Percentiles rank a stretch among this genome's conserved stretches.
These are phyloP conservation scores for Heteropelma amictum DNA, from an alignment of 2,888 invertebrate genomes.

Conservation along the genomic window DNA sequence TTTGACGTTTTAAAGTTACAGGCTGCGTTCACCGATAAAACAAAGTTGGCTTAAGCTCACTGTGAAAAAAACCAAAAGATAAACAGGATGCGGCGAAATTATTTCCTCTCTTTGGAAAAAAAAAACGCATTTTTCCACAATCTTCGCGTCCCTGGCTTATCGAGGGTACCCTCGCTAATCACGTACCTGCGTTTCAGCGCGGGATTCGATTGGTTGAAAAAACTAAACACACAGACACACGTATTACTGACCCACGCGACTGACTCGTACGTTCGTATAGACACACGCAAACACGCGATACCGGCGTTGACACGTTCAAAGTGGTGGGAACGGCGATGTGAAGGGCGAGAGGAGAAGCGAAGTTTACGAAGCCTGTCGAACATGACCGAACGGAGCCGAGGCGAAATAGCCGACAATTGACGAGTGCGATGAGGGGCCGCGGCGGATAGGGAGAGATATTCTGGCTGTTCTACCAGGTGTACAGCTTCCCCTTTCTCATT, in stretches of 20 bases:
- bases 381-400: constrained; percentile 65
- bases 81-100: not conserved
- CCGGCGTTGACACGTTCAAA: not conserved
- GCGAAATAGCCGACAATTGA: constrained; percentile 74
- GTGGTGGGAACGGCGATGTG: not conserved
- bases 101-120: not conserved
- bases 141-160: no score
- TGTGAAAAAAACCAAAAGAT: not conserved
- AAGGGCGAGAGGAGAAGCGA: constrained; percentile 39
- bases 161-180: constrained; percentile 4
- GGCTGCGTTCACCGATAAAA: no score
- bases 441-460: constrained; percentile 60
- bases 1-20: no score
- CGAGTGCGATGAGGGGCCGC: constrained; percentile 65
- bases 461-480: constrained; percentile 72
- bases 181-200: constrained; percentile 38
- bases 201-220: constrained; percentile 39
- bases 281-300: constrained; percentile 6
- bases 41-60: no score
- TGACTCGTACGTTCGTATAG: constrained; percentile 17
- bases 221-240: constrained; percentile 19
- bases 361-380: constrained; percentile 65
- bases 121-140: not conserved
- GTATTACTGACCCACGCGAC: constrained; percentile 12
- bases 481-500: constrained; percentile 75